Evolutionary conservation across 2,888 invertebrate species (phyloP).

Genomic region (Hedychridium roseum): DNA sequence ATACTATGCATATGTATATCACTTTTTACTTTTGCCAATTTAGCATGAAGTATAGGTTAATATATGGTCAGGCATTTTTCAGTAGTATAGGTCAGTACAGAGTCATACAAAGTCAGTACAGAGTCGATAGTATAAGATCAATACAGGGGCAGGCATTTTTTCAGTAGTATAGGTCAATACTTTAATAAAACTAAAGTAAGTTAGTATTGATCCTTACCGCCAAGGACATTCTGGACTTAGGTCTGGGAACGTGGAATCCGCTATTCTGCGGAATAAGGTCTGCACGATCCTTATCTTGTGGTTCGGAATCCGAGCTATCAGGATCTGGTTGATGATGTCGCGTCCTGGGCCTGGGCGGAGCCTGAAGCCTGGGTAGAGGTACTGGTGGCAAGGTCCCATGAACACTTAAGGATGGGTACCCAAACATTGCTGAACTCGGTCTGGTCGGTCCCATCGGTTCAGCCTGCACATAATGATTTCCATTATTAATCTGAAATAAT

Average conservation of each 20-base stretch:
- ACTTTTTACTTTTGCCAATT: too few species aligned
- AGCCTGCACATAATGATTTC: conserved; percentile 65
- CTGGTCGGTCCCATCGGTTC: conserved; percentile 77
- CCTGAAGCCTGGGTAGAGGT: conserved; percentile 72
- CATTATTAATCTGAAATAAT: not conserved
- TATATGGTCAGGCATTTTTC: too few species aligned
- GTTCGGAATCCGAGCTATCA: conserved; percentile 62
- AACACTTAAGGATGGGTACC: conserved; percentile 72
- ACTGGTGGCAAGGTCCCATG: conserved; percentile 74
- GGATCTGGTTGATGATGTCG: conserved; percentile 55
- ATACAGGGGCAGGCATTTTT: too few species aligned
- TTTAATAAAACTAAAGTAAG: too few species aligned
- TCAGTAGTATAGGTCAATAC: too few species aligned
- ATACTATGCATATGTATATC: too few species aligned
- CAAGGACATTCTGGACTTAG: conserved; percentile 80
- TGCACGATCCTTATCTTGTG: conserved; percentile 74
- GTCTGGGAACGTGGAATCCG: conserved; percentile 80
- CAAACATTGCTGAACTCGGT: conserved; percentile 85
- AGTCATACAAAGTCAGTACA: too few species aligned
- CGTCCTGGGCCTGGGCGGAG: conserved; percentile 54
- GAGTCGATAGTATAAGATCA: too few species aligned
- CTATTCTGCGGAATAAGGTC: conserved; percentile 73
- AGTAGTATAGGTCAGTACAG: too few species aligned
- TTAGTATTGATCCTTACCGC: conserved; percentile 65
- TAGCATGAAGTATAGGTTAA: too few species aligned